Base-by-base conservation (phyloP, 2,797 vertebrate species). In the Naso thynnoides region DNA sequence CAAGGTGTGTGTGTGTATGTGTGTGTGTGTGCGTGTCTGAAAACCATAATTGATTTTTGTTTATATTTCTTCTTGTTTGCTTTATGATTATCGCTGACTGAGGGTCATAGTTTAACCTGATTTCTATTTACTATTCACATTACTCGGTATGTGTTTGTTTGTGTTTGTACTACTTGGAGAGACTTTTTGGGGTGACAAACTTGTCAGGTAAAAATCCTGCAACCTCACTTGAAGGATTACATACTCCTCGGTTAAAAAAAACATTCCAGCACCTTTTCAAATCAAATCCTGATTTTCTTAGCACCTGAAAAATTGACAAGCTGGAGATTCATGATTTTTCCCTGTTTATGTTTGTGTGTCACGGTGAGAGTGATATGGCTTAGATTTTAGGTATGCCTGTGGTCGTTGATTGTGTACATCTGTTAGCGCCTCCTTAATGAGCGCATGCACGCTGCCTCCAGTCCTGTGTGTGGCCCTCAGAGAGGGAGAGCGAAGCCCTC, bases 381-480 rank as follows among this genome's bases (percentile, higher is more conserved):
- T 41, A 16, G 86, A 79, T 76, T 88, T 59, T 76, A 65, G 79
- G 85, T 81, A 76, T 42, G 88, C 87, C 85, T 86, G 80, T 89
- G 87, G 88, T 91, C 71, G 74, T 66, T 83, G 86, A 87, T 88
- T 86, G 85, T 92, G 90, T 91, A 85, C 89, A 83, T 93, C 90
- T 92, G 90, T 92, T 92, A 92, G 90, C 90, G 78, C 90, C 89
- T 92, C 82, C 89, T 90, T 92, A 92, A 91, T 92, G 91, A 92
- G 90, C 61, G 70, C 85, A 84, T 88, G 87, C 79, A 86, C 63
- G 56, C 83, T 79, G 86, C 89, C 90, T 90, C 71, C 86, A 88
- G 83, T 90, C 81, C 89, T 91, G 91, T 91, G 92, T 92, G 91
- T 92, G 91, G 94, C 94, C 92, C 92, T 92, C 79, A 78, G 90